These are phyloP conservation scores for Platyrinchus mystaceus DNA, from an alignment of 2,797 vertebrate species.

Conservation along the genomic window DNA sequence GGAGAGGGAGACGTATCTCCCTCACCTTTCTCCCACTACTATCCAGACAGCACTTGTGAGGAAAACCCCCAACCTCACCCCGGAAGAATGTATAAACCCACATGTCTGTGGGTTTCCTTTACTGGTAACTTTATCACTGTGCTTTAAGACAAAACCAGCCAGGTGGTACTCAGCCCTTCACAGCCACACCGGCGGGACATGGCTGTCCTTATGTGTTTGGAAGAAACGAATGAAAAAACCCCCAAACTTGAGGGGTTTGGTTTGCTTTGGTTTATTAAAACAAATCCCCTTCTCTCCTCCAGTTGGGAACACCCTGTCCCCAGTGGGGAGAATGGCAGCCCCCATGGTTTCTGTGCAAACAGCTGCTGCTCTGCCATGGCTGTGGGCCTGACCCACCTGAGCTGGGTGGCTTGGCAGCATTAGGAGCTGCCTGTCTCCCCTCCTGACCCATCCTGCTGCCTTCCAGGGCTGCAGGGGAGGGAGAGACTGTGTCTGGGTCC, in stretches of 20 bases:
- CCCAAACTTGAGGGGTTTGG: not conserved
- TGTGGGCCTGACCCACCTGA: not conserved
- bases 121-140: slow-evolving; percentile 63
- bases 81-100: slow-evolving; percentile 60
- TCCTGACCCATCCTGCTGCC: not conserved
- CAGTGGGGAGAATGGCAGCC: not conserved
- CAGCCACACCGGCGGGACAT: not conserved
- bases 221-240: not conserved
- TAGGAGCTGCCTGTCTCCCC: not conserved
- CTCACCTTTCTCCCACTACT: not conserved
- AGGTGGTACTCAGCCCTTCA: slow-evolving; percentile 16
- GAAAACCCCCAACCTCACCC: not conserved
- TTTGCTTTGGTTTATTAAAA: not conserved
- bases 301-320: fast-evolving
- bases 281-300: not conserved
- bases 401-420: not conserved
- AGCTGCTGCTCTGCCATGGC: not conserved
- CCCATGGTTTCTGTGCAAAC: not conserved
- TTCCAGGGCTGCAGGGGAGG: not conserved
- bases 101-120: slow-evolving; percentile 10
- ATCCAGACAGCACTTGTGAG: slow-evolving; percentile 3
- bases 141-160: slow-evolving; percentile 55
- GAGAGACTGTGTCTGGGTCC: not conserved
- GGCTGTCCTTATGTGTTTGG: not conserved
- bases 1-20: not conserved